These are phyloP conservation scores for Chymomyza fuscimana DNA, from an alignment of 2,888 invertebrate species.

Conservation along the genomic window DNA sequence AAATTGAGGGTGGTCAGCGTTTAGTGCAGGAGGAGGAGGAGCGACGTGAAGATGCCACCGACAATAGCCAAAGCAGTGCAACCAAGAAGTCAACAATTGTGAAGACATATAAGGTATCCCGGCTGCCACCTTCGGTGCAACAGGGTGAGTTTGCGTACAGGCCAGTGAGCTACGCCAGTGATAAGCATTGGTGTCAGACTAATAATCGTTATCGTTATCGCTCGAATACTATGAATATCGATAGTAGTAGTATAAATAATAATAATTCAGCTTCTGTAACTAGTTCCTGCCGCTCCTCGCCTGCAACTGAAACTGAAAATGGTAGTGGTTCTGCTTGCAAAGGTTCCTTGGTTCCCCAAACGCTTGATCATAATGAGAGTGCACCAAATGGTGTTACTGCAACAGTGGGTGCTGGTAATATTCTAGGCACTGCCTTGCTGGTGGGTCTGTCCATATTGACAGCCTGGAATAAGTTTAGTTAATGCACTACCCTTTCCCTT, in stretches of 20 bases:
- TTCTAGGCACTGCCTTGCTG: slow-evolving; percentile 75
- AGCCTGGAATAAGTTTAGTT: slow-evolving; percentile 69
- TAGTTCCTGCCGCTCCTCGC: slow-evolving; percentile 51
- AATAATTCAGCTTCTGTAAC: slow-evolving; percentile 67
- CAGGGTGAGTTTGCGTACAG: slow-evolving; percentile 59
- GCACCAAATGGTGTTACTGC: slow-evolving; percentile 6
- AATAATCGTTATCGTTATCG: slow-evolving; percentile 57
- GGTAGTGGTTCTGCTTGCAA: slow-evolving; percentile 63
- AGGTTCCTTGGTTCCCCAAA: slow-evolving; percentile 41
- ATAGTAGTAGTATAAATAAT: slow-evolving; percentile 37
- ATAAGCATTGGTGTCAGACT: slow-evolving; percentile 78
- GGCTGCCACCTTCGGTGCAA: slow-evolving; percentile 64
- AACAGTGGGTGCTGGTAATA: slow-evolving; percentile 79
- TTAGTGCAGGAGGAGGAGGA: slow-evolving; percentile 71
- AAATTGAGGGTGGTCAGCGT: slow-evolving; percentile 63
- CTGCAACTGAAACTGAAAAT: slow-evolving; percentile 40
- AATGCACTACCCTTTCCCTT: slow-evolving; percentile 19
- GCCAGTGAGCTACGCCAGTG: slow-evolving; percentile 27
- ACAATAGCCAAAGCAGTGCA: slow-evolving; percentile 72
- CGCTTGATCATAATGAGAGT: slow-evolving; percentile 12
- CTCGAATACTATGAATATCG: slow-evolving; percentile 60
- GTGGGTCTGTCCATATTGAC: slow-evolving; percentile 76
- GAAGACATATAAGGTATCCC: slow-evolving; percentile 76
- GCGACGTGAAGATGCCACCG: slow-evolving; percentile 65
- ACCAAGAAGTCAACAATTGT: slow-evolving; percentile 72